These are phyloP conservation scores for Notarius quadriscutis DNA, from an alignment of 2,113 vertebrate genomes.

Conservation along the genomic window DNA sequence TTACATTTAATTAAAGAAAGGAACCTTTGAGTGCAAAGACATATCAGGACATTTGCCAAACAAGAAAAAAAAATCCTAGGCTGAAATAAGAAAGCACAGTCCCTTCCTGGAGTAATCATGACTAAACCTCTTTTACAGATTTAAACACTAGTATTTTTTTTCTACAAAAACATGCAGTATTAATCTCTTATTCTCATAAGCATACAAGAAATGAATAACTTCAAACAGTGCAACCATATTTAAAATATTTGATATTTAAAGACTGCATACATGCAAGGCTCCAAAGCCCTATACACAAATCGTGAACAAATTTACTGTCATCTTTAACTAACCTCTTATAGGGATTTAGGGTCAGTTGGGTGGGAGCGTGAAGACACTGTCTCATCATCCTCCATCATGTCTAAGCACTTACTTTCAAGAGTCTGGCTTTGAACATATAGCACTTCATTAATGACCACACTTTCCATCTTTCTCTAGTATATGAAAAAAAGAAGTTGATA, in stretches of 20 bases:
- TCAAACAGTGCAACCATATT: conserved; percentile 44
- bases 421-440: conserved; percentile 45
- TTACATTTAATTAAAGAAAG: neutral
- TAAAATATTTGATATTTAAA: conserved; percentile 40
- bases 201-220: conserved; percentile 22
- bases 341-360: conserved; percentile 5
- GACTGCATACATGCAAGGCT: conserved; percentile 40
- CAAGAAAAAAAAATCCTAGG: conserved; percentile 7
- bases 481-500: conserved; percentile 41
- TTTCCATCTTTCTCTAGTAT: conserved; percentile 25
- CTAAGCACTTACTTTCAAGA: conserved; percentile 49
- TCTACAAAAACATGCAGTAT: conserved; percentile 39
- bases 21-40: neutral
- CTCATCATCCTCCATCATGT: conserved; percentile 38
- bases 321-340: conserved; percentile 41
- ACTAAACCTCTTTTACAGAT: conserved; percentile 26
- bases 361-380: conserved; percentile 7
- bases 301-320: conserved; percentile 39
- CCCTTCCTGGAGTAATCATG: conserved; percentile 25
- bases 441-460: conserved; percentile 49
- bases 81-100: conserved; percentile 49
- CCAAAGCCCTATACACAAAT: conserved; percentile 32
- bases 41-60: conserved; percentile 15
- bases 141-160: conserved; percentile 49
- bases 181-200: conserved; percentile 37